Base-by-base conservation (phyloP, 2,888 invertebrate genomes). In the Sminthurides aquaticus region DNA sequence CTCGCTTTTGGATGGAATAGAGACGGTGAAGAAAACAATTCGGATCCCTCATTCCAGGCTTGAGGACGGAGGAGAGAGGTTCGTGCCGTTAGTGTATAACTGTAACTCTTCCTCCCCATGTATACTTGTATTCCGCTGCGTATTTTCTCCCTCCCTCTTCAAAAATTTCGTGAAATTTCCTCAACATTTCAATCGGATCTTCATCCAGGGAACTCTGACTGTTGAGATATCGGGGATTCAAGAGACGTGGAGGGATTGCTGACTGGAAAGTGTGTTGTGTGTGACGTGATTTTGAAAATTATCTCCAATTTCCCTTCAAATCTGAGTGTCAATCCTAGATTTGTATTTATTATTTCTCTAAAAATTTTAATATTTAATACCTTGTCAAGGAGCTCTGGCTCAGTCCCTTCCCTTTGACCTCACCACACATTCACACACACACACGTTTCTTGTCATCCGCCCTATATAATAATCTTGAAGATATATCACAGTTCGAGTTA, bases 401-500 rank as follows among this genome's bases (percentile, higher is more conserved):
- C n/a, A n/a, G n/a, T n/a, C n/a, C n/a, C n/a, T n/a, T n/a, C n/a
- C n/a, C n/a, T n/a, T n/a, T n/a, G n/a, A n/a, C n/a, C n/a, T n/a
- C n/a, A n/a, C n/a, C n/a, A n/a, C n/a, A n/a, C n/a, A 20, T 20
- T 8, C 22, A 18, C 52, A 52, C 52, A 52, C 18, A 22, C 52
- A 18, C 20, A 20, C 18, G 49, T 49, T 60, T 49, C 25, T 49
- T 58, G 29, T 28, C 34, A 25, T 43, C 43, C 27, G 18, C 26
- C 18, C 48, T 62, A 18, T 18, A 5, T 24, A 48, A n/a, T 59
- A 20, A 5, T 57, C 48, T 34, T 48, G 22, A 56, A 55, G 52
- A 64, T 64, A 67, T 67, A 67, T 67, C 67, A 67, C 67, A 67
- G 67, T 67, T 67, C 67, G 67, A 67, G 67, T 67, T 67, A 67